phyloP scores from a whole-genome alignment of 1,140 invertebrate genomes.

The Antheraea pernyi region DNA sequence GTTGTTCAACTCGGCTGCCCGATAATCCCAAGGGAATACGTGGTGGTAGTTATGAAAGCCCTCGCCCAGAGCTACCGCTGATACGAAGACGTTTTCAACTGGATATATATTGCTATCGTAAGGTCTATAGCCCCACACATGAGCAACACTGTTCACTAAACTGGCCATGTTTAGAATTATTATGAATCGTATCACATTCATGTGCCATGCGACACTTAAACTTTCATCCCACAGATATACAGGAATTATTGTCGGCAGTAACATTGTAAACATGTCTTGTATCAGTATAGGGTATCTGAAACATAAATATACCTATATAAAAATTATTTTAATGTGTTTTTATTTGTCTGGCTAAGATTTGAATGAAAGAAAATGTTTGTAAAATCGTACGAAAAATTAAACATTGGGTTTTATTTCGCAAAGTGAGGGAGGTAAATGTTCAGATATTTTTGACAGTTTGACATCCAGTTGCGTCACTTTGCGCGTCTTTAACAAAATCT shows the following conservation, averaged over 20 bases:
- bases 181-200: slow-evolving; percentile 6
- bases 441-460: no score
- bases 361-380: no score
- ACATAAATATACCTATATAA: neutral
- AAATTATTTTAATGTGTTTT: no score
- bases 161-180: neutral
- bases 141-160: slow-evolving; percentile 7
- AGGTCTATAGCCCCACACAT: slow-evolving; percentile 9
- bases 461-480: no score
- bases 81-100: slow-evolving; percentile 13
- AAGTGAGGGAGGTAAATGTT: no score
- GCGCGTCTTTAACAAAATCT: no score
- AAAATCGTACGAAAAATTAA: no score
- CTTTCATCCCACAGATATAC: slow-evolving; percentile 9
- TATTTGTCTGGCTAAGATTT: neutral
- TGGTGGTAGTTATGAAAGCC: slow-evolving; percentile 16
- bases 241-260: slow-evolving; percentile 4
- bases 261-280: neutral
- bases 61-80: neutral
- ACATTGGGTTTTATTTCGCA: no score
- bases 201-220: slow-evolving; percentile 8
- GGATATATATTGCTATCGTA: slow-evolving; percentile 39
- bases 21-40: slow-evolving; percentile 13
- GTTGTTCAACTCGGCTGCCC: slow-evolving; percentile 5
- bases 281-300: slow-evolving; percentile 8